Evolutionary conservation across 64 coral and sea anemone genomes (phyloP).

Genomic region (Stichodactyla helianthus): DNA sequence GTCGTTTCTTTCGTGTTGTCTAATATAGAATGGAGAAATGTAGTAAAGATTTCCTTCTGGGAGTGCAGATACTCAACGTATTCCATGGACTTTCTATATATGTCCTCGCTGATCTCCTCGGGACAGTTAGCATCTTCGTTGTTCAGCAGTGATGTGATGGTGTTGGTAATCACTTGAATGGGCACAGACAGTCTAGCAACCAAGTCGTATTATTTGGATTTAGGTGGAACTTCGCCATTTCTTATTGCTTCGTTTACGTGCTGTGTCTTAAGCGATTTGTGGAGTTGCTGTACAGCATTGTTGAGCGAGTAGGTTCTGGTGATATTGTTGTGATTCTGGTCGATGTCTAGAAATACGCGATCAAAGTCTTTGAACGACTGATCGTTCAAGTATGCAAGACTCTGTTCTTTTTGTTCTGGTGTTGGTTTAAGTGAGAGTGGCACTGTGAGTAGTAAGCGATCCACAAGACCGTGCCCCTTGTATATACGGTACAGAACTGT

Average conservation of each 20-base stretch:
- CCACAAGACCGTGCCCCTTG: conserved; percentile 38
- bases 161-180: not conserved
- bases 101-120: not conserved
- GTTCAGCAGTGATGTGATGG: not conserved
- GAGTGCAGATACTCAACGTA: not conserved
- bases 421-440: not conserved
- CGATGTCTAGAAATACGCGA: not conserved
- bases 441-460: conserved; percentile 17
- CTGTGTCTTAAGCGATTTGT: conserved; percentile 14
- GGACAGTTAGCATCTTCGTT: not conserved
- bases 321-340: not conserved
- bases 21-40: not conserved
- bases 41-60: not conserved
- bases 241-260: conserved; percentile 33
- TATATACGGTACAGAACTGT: conserved; percentile 35
- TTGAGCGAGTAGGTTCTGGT: conserved; percentile 14
- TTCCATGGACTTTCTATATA: not conserved
- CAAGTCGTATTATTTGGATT: conserved; percentile 38
- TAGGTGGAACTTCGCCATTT: conserved; percentile 21
- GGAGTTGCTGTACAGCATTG: not conserved
- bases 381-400: not conserved
- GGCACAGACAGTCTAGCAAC: not conserved
- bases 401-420: not conserved
- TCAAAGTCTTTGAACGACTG: not conserved
- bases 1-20: not conserved